A percentile compares a stretch with the other conserved stretches of the same genome.
phyloP scores from a whole-genome alignment of 1,140 invertebrate species.

The Acromyrmex echinatior region DNA sequence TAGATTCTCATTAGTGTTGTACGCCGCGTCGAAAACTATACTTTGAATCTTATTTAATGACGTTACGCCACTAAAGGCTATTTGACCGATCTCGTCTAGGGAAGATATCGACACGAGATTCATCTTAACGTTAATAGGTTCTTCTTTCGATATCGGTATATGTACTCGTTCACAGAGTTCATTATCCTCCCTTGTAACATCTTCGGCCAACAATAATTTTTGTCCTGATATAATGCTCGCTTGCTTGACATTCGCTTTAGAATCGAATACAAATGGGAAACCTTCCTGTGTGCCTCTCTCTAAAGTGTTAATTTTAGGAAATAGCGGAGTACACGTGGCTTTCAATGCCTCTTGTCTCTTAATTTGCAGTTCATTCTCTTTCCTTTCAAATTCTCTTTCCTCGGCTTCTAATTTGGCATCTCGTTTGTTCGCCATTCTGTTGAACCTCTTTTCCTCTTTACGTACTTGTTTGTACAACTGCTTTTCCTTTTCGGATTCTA shows the following conservation, averaged over 20 bases:
- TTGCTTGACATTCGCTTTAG: conserved; percentile 90
- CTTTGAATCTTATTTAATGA: conserved; percentile 98
- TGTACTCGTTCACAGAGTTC: conserved; percentile 95
- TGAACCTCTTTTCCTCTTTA: conserved; percentile 95
- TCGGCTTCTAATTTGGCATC: conserved; percentile 87
- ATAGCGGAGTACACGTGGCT: conserved; percentile 83
- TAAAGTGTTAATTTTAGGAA: conserved; percentile 76
- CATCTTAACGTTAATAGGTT: conserved; percentile 90
- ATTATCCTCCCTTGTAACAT: conserved; percentile 90
- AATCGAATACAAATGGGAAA: conserved; percentile 96
- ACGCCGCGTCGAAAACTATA: conserved; percentile 97
- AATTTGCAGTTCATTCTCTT: conserved; percentile 80
- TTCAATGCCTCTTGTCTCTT: conserved; percentile 86
- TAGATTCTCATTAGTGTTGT: conserved; percentile 98
- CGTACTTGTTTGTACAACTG: conserved; percentile 92
- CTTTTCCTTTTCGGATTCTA: conserved; percentile 95
- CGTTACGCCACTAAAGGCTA: conserved; percentile 95
- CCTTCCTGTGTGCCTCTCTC: conserved; percentile 85
- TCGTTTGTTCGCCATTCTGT: conserved; percentile 88
- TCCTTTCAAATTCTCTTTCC: conserved; percentile 81
- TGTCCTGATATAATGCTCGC: conserved; percentile 93
- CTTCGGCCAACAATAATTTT: conserved; percentile 93
- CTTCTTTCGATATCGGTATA: conserved; percentile 92
- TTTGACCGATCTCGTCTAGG: conserved; percentile 94
- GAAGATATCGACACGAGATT: conserved; percentile 90